phyloP scores from a whole-genome alignment of 2,888 invertebrate species.

The Agriopis aurantiaria region DNA sequence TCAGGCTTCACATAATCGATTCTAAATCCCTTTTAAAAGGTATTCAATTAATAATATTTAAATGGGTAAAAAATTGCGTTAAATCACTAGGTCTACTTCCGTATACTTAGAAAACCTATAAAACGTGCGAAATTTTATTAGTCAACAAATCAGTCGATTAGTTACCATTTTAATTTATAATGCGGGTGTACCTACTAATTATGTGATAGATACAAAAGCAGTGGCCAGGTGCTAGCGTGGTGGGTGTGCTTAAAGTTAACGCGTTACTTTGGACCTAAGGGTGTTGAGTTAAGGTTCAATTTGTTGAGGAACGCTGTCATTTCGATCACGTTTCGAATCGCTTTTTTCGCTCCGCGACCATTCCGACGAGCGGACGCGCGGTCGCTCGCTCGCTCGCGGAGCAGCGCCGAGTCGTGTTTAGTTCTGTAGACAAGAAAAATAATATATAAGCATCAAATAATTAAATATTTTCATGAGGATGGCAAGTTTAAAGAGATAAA shows the following conservation, averaged over 20 bases:
- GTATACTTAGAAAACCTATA: slow-evolving; percentile 38
- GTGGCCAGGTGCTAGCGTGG: slow-evolving; percentile 83
- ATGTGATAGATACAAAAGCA: slow-evolving; percentile 54
- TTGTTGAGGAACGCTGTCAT: slow-evolving; percentile 24
- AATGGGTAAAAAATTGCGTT: slow-evolving; percentile 56
- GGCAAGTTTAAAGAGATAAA: no score
- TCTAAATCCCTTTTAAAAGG: slow-evolving; percentile 7
- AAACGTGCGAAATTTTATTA: slow-evolving; percentile 41
- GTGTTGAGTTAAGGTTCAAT: slow-evolving; percentile 31
- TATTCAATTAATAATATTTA: not conserved
- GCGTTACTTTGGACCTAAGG: slow-evolving; percentile 44
- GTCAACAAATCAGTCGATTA: slow-evolving; percentile 46
- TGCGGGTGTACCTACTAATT: slow-evolving; percentile 24
- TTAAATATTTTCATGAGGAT: not conserved
- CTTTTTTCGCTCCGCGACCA: slow-evolving; percentile 91
- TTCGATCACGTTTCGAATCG: slow-evolving; percentile 83
- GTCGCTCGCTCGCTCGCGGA: slow-evolving; percentile 72
- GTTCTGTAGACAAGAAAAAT: slow-evolving; percentile 66
- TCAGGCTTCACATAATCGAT: not conserved
- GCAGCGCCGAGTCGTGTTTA: slow-evolving; percentile 70
- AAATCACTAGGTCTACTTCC: slow-evolving; percentile 43
- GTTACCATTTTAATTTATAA: slow-evolving; percentile 31
- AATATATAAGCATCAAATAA: not conserved
- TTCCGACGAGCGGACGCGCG: slow-evolving; percentile 88
- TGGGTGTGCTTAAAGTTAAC: slow-evolving; percentile 61